A percentile compares a stretch with the other conserved stretches of the same genome.
Conservation (phyloP, 2,797 vertebrate genomes). For the Podargus strigoides region DNA sequence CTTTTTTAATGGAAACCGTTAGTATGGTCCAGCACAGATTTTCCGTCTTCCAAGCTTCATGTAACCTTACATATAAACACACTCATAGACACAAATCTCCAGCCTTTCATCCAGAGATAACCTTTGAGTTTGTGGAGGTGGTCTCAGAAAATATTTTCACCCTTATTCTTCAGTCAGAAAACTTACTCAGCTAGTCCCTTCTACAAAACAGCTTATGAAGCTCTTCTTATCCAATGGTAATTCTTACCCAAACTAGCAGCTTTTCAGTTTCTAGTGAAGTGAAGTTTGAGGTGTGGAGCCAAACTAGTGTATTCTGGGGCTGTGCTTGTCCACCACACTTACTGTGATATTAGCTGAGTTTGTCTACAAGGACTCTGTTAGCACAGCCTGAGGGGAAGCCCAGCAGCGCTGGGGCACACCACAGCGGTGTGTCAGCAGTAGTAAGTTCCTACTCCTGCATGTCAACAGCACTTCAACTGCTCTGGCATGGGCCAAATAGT, state of each 20-base stretch:
- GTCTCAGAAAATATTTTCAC: background rate
- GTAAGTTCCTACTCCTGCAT: background rate
- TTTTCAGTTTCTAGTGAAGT: background rate
- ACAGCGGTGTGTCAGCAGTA: background rate
- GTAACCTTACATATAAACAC: background rate
- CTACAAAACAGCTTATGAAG: background rate
- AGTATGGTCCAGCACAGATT: background rate
- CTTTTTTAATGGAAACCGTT: background rate
- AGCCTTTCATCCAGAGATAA: background rate
- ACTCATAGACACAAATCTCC: background rate
- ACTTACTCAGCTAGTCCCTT: background rate
- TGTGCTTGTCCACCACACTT: accelerated
- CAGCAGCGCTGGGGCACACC: accelerated
- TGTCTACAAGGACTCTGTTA: background rate
- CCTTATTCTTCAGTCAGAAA: background rate
- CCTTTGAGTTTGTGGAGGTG: background rate
- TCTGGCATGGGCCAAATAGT: background rate
- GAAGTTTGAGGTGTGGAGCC: background rate
- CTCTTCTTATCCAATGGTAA: background rate
- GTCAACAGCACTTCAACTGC: background rate
- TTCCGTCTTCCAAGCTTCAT: background rate
- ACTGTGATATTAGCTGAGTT: accelerated
- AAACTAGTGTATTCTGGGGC: background rate
- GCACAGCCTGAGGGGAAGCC: accelerated
- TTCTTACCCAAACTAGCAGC: background rate